These are phyloP conservation scores for Acanthisitta chloris DNA, from an alignment of 2,113 vertebrate species.

Conservation along the genomic window DNA sequence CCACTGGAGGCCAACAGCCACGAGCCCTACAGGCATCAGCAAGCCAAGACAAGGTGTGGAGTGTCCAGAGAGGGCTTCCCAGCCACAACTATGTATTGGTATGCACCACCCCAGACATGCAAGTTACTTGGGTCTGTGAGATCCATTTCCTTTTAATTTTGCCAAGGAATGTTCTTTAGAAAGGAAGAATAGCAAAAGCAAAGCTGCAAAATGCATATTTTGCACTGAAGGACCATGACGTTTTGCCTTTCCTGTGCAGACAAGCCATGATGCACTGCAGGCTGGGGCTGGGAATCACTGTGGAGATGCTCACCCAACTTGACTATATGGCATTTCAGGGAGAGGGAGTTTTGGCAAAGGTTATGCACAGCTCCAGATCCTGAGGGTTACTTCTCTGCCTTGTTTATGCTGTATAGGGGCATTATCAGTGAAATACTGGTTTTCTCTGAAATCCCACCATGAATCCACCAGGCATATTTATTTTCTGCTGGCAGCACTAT, in stretches of 20 bases:
- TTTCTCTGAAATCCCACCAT: neutral
- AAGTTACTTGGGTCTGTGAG: neutral
- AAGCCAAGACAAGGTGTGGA: neutral
- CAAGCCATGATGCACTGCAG: neutral
- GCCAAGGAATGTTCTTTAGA: neutral
- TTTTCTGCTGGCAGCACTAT: neutral
- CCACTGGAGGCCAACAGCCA: neutral
- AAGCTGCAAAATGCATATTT: neutral
- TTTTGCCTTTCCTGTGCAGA: neutral
- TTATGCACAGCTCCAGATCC: neutral
- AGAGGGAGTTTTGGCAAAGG: neutral
- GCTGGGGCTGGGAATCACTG: neutral
- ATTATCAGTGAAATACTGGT: neutral
- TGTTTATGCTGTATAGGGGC: neutral
- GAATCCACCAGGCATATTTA: neutral
- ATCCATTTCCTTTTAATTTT: neutral
- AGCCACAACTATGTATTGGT: neutral
- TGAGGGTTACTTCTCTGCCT: neutral
- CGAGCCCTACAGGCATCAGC: neutral
- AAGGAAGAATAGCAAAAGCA: neutral
- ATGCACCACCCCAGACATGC: neutral
- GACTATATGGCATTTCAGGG: neutral
- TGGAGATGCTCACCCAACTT: rapidly evolving
- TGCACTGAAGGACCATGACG: neutral
- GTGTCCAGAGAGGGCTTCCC: neutral